phyloP scores from a whole-genome alignment of 2,113 vertebrate genomes.

The Chaenogobius annularis region DNA sequence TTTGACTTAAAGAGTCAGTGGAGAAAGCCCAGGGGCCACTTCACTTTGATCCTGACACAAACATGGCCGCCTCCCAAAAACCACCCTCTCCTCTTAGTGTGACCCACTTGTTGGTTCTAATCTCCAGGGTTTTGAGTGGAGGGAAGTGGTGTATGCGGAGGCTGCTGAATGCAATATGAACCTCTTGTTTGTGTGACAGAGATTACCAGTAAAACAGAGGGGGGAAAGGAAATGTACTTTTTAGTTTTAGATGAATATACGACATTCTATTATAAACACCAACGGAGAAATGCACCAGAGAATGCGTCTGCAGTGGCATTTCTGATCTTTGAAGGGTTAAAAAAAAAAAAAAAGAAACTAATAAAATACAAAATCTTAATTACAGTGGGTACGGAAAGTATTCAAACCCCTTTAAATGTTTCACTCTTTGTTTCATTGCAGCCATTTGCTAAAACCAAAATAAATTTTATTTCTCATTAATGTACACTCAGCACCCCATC shows the following conservation, averaged over 20 bases:
- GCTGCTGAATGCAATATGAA: slow-evolving; percentile 43
- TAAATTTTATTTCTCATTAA: too few species aligned
- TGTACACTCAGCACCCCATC: too few species aligned
- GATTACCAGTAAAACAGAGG: background rate
- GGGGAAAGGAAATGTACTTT: background rate
- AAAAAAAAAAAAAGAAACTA: too few species aligned
- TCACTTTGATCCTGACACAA: slow-evolving; percentile 67
- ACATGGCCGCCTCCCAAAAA: slow-evolving; percentile 62
- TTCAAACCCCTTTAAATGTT: too few species aligned
- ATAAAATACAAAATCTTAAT: too few species aligned
- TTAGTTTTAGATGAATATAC: background rate
- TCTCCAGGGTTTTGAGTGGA: slow-evolving; percentile 58
- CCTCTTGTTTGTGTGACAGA: slow-evolving; percentile 24
- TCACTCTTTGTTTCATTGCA: too few species aligned
- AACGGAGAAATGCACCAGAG: background rate
- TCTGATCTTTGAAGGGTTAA: background rate
- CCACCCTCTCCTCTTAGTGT: slow-evolving; percentile 59
- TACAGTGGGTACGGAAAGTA: too few species aligned
- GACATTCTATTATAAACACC: background rate
- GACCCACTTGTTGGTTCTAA: slow-evolving; percentile 71
- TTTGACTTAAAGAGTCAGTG: slow-evolving; percentile 53
- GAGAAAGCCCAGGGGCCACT: slow-evolving; percentile 56
- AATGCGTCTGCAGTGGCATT: background rate
- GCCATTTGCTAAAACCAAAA: too few species aligned
- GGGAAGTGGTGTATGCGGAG: slow-evolving; percentile 47